A percentile compares a stretch with the other conserved stretches of the same genome.
Evolutionary conservation across 2,797 vertebrate genomes (phyloP).

Genomic region (Echiichthys vipera): DNA sequence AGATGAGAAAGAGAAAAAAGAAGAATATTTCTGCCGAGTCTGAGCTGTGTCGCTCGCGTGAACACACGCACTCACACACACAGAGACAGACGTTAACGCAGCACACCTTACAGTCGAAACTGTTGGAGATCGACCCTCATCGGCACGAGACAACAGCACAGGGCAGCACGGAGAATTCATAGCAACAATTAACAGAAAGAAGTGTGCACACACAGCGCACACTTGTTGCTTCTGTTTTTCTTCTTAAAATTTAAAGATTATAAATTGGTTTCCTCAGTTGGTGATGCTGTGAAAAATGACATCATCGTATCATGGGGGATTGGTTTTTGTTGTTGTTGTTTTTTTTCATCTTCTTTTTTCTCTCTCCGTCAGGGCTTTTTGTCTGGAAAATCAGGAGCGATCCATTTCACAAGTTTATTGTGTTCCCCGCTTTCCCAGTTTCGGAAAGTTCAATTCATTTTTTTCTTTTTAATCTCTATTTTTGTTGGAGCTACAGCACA

Average conservation of each 20-base stretch:
- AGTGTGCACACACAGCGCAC: slow-evolving; percentile 50
- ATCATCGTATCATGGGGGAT: slow-evolving; percentile 72
- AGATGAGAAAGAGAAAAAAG: slow-evolving; percentile 83
- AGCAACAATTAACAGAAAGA: slow-evolving; percentile 63
- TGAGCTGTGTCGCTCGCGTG: slow-evolving; percentile 67
- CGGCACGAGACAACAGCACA: slow-evolving; percentile 61
- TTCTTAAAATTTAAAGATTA: slow-evolving; percentile 76
- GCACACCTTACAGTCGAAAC: slow-evolving; percentile 43
- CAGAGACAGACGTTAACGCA: slow-evolving; percentile 46
- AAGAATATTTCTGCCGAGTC: slow-evolving; percentile 73
- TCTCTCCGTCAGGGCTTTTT: slow-evolving; percentile 74
- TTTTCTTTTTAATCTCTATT: slow-evolving; percentile 73
- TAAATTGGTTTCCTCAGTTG: slow-evolving; percentile 73
- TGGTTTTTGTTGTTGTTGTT: slow-evolving; percentile 38
- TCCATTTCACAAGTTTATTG: slow-evolving; percentile 67
- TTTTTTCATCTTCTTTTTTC: slow-evolving; percentile 77
- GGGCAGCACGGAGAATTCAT: slow-evolving; percentile 64
- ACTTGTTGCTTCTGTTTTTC: slow-evolving; percentile 70
- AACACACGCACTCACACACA: slow-evolving; percentile 35
- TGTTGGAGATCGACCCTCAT: slow-evolving; percentile 27
- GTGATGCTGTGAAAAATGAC: slow-evolving; percentile 82
- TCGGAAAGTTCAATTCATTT: slow-evolving; percentile 70
- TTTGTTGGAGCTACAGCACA: slow-evolving; percentile 85
- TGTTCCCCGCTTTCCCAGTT: slow-evolving; percentile 70
- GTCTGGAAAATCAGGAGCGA: slow-evolving; percentile 75